Evolutionary conservation across 2,888 invertebrate genomes (phyloP), one percentile per base, ranked within the genome.

Genomic region (Fragum fragum): DNA sequence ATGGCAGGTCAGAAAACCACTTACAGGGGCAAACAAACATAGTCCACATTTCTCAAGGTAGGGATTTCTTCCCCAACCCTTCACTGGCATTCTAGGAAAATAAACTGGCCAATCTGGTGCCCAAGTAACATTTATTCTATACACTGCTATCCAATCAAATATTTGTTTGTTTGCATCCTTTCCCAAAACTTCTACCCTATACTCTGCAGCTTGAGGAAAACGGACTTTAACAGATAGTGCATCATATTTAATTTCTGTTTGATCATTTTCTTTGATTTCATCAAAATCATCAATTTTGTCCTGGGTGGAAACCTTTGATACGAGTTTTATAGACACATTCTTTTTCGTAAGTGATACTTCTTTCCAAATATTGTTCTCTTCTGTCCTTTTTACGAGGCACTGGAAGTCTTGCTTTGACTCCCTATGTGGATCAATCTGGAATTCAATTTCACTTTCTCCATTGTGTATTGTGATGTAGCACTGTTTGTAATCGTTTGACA

Each of bases 61-160:
- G n/a, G 55, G 53, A 9, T 89, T 90, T 5, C 91, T 91, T 1
- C 93, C 93, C 92, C 92, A 93, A 0, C 93, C 93, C 18, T 88
- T 88, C 0, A 86, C 87, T 1, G 90, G 89, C 29, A 79, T 79
- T 66, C 86, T 89, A 5, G 93, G 93, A 69, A 91, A 89, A 18
- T 90, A 89, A 18, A 85, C 66, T 6, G 78, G 79, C 63, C 82
- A 83, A 2, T 85, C 84, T 11, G 85, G 85, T 9, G 81, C 81
- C 11, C 70, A 72, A n/a, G 74, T 73, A 18, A 89, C 88, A n/a
- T 78, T 71, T 11, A 89, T 77, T 77, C 88, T 86, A 70, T 90
- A 91, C n/a, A 90, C 82, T 9, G 83, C 87, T 16, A 90, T 82
- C 87, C 89, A 88, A 70, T 91, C 89, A 75, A 87, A 88, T 11